Conservation (phyloP, 2,888 invertebrate genomes). For the Troilus luridus region DNA sequence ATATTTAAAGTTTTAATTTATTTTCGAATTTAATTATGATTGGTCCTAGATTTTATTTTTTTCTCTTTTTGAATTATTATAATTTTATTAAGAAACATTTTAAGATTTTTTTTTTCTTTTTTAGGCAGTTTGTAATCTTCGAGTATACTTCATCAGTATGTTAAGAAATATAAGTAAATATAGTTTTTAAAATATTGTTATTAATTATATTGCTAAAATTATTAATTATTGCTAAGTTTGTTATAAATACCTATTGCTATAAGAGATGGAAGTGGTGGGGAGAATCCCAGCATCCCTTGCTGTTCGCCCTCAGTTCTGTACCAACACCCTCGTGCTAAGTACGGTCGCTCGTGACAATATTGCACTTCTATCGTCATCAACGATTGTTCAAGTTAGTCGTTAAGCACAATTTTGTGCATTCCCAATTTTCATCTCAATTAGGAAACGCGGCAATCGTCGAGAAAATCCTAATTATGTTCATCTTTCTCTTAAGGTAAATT, state of each 20-base stretch:
- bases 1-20: no score
- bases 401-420: neutral
- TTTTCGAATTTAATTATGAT: no score
- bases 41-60: no score
- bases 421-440: neutral
- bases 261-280: neutral
- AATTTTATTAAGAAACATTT: no score
- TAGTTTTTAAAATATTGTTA: no score
- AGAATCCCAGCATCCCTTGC: slow-evolving; percentile 32
- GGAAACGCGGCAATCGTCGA: neutral
- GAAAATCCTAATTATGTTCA: neutral
- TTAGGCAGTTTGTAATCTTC: no score
- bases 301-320: slow-evolving; percentile 1
- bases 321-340: neutral
- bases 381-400: neutral
- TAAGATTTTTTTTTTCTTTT: no score
- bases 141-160: no score
- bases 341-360: neutral
- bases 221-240: no score
- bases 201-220: no score
- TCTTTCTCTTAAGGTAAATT: neutral
- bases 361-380: neutral
- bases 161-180: no score
- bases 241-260: neutral
- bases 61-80: no score